phyloP scores from a whole-genome alignment of 2,113 vertebrate species.

The Rhodinocichla rosea region DNA sequence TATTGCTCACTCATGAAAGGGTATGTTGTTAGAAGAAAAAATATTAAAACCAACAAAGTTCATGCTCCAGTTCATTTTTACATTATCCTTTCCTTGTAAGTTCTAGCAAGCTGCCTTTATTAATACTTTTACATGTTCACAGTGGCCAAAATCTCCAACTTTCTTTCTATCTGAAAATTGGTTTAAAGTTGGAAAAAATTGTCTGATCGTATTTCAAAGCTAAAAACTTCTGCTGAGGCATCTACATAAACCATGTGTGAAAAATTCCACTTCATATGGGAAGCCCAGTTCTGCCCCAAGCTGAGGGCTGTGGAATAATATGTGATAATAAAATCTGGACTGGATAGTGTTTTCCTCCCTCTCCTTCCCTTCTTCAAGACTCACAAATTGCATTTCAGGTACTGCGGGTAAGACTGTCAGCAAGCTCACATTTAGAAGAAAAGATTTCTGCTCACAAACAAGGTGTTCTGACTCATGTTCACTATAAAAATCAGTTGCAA shows the following conservation, averaged over 20 bases:
- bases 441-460: background rate
- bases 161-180: background rate
- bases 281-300: background rate
- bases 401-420: background rate
- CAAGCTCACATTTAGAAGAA: background rate
- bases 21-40: background rate
- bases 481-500: background rate
- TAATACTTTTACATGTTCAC: background rate
- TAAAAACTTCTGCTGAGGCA: background rate
- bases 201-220: background rate
- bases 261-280: background rate
- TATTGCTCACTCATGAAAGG: background rate
- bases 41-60: background rate
- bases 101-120: background rate
- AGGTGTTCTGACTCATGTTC: background rate
- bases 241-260: background rate
- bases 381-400: constrained; percentile 18
- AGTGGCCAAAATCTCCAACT: background rate
- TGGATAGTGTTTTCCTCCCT: background rate
- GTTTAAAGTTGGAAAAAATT: background rate
- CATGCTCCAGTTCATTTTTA: background rate
- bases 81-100: background rate
- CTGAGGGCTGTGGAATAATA: background rate
- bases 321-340: background rate
- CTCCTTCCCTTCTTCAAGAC: background rate